These are phyloP conservation scores for Meteorus sp. DNA, from an alignment of 1,140 invertebrate genomes.

Conservation along the genomic window DNA sequence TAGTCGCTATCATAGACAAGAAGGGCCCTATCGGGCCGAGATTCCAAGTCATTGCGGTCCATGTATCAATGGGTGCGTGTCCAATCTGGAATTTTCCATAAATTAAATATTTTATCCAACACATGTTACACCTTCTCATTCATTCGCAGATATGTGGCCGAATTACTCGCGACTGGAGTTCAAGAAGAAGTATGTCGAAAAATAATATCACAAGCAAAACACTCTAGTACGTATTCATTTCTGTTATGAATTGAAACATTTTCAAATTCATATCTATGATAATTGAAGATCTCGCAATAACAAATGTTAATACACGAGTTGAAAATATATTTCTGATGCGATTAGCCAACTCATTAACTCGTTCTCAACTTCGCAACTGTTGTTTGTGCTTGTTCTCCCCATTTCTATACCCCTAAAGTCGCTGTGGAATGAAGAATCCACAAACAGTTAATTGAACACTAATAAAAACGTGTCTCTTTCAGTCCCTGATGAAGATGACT, in stretches of 20 bases:
- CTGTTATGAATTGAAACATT: too few species aligned
- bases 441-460: too few species aligned
- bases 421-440: too few species aligned
- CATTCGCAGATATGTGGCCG: conserved; percentile 25
- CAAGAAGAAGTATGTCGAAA: conserved; percentile 23
- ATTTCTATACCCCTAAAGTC: too few species aligned
- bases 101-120: not conserved
- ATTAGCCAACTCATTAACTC: too few species aligned
- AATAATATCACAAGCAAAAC: not conserved
- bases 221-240: too few species aligned
- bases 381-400: too few species aligned
- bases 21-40: conserved; percentile 35
- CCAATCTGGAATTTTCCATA: not conserved
- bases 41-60: conserved; percentile 43
- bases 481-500: not conserved
- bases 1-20: conserved; percentile 38
- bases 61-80: conserved; percentile 37
- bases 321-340: too few species aligned
- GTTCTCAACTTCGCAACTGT: too few species aligned
- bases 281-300: too few species aligned
- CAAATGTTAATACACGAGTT: too few species aligned
- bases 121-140: not conserved
- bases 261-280: too few species aligned
- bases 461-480: conserved; percentile 8
- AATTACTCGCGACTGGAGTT: conserved; percentile 26